A percentile compares a stretch with the other conserved stretches of the same genome.
phyloP scores from a whole-genome alignment of 2,888 invertebrate species.

The Acanthoscelides obtectus region DNA sequence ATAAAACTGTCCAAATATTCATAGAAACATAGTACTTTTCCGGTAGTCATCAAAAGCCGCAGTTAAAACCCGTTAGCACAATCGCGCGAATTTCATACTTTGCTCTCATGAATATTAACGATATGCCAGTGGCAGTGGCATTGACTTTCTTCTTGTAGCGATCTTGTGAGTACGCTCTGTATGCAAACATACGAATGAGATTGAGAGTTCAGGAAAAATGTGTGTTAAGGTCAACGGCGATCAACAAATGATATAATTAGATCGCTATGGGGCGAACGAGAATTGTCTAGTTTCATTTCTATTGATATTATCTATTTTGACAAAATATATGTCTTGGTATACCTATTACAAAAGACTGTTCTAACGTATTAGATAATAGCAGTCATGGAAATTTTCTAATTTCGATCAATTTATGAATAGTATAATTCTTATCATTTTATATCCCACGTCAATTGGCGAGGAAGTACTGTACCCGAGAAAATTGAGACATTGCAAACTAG shows the following conservation, averaged over 20 bases:
- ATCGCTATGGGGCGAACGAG: not conserved
- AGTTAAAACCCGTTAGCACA: not conserved
- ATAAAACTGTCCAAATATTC: no score
- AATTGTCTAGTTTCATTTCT: no score
- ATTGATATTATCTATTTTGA: no score
- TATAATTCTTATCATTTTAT: no score
- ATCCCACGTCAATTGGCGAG: no score
- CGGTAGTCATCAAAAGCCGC: not conserved
- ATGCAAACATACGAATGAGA: not conserved
- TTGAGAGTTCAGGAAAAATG: not conserved
- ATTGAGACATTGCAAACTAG: no score
- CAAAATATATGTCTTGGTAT: no score
- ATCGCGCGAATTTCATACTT: not conserved
- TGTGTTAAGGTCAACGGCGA: not conserved
- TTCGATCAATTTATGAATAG: no score
- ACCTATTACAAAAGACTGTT: no score
- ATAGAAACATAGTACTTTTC: not conserved
- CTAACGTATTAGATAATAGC: no score
- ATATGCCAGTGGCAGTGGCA: not conserved
- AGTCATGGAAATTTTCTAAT: no score
- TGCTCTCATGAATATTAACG: not conserved
- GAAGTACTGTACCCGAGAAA: no score
- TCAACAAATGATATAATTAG: not conserved
- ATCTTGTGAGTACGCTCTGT: not conserved
- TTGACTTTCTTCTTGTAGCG: not conserved